These are phyloP conservation scores for Hippocampus abdominalis DNA, from an alignment of 2,113 vertebrate genomes.

Conservation along the genomic window DNA sequence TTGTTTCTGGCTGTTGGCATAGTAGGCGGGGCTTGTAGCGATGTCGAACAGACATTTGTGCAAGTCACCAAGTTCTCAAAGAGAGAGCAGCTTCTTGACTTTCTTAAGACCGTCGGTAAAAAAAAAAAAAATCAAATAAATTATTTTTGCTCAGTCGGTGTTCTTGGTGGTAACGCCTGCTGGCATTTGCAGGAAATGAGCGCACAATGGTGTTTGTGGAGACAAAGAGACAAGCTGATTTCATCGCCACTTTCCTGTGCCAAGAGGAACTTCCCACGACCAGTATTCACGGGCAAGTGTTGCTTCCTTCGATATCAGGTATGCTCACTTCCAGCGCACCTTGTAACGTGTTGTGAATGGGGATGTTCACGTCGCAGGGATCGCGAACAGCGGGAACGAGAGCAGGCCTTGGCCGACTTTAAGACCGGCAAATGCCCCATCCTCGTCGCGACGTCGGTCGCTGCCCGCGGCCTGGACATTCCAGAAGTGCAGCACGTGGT, in stretches of 20 bases:
- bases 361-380: constrained; percentile 66
- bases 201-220: constrained; percentile 92
- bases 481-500: constrained; percentile 91
- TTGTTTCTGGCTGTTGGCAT: constrained; percentile 89
- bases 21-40: constrained; percentile 88
- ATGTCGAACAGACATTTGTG: constrained; percentile 83
- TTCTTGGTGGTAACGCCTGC: neutral
- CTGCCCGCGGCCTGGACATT: constrained; percentile 90
- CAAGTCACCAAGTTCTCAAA: constrained; percentile 82
- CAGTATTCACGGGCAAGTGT: constrained; percentile 88
- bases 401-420: constrained; percentile 83
- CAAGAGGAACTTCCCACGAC: constrained; percentile 87
- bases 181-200: constrained; percentile 71
- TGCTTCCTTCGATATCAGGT: rapidly evolving
- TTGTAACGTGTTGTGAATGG: neutral
- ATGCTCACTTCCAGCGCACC: too few relatives aligned
- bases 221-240: constrained; percentile 91
- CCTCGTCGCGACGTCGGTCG: constrained; percentile 92
- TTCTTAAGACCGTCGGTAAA: constrained; percentile 80
- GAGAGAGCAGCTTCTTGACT: constrained; percentile 82
- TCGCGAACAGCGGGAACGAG: constrained; percentile 86
- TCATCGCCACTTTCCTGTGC: constrained; percentile 86
- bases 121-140: too few relatives aligned
- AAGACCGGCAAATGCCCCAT: constrained; percentile 82
- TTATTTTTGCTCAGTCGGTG: neutral